Percentiles rank a stretch among this genome's conserved stretches.
Evolutionary conservation across 2,113 vertebrate genomes (phyloP).

Genomic region (Bambusicola thoracicus): DNA sequence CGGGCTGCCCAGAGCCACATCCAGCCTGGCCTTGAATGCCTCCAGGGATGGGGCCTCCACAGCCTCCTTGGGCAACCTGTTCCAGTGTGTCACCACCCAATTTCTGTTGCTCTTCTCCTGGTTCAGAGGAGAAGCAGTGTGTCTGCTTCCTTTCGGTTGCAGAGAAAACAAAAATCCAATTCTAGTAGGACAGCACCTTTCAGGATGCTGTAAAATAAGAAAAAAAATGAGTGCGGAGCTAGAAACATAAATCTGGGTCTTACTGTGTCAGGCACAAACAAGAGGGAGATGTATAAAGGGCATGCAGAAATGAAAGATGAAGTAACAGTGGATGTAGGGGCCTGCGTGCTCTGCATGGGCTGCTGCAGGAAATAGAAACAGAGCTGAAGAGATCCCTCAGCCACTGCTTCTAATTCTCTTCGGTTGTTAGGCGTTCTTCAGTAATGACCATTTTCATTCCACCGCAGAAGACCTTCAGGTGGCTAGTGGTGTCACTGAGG

Average conservation of each 20-base stretch:
- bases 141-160: background rate
- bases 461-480: background rate
- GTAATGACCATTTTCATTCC: background rate
- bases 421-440: rapidly evolving
- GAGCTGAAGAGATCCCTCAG: background rate
- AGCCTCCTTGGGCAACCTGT: no score
- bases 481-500: rapidly evolving
- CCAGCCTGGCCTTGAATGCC: no score
- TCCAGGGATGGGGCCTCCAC: no score
- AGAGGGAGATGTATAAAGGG: background rate
- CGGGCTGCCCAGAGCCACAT: no score
- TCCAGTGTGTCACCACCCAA: no score
- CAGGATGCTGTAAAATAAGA: background rate
- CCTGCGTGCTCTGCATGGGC: background rate
- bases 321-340: rapidly evolving
- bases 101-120: background rate
- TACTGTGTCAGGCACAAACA: background rate
- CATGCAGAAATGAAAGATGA: background rate
- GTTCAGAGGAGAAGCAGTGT: background rate
- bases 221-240: background rate
- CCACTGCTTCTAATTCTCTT: background rate
- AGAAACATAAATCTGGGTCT: background rate
- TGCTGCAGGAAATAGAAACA: background rate
- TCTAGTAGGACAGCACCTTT: background rate
- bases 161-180: background rate